Evolutionary conservation across 2,888 invertebrate genomes (phyloP).

Genomic region (Tridacna gigas): DNA sequence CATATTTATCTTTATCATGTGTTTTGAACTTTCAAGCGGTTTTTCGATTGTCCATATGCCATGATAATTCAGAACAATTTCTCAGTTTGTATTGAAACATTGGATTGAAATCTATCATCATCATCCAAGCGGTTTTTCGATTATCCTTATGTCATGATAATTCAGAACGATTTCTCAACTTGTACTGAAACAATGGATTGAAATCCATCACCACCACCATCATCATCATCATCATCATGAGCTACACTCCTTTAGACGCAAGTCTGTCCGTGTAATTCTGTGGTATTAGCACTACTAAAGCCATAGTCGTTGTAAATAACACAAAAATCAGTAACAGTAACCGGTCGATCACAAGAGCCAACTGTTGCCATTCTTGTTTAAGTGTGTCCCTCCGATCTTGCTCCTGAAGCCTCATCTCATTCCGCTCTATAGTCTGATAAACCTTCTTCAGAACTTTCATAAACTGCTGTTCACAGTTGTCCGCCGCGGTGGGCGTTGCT

Average conservation of each 20-base stretch:
- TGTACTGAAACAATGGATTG: too few relatives aligned
- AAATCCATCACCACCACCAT: too few relatives aligned
- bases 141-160: too few relatives aligned
- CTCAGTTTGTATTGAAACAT: too few relatives aligned
- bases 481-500: conserved; percentile 56
- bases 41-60: too few relatives aligned
- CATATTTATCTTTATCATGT: too few relatives aligned
- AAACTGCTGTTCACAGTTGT: conserved; percentile 88
- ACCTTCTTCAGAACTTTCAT: conserved; percentile 89
- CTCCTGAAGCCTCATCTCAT: conserved; percentile 91
- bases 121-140: too few relatives aligned
- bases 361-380: conserved; percentile 91
- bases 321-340: conserved; percentile 86
- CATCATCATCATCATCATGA: neutral
- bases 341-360: conserved; percentile 92
- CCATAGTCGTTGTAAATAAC: conserved; percentile 67
- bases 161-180: too few relatives aligned
- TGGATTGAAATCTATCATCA: too few relatives aligned
- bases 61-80: too few relatives aligned
- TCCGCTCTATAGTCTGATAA: conserved; percentile 91
- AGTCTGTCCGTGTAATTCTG: conserved; percentile 36
- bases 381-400: conserved; percentile 92
- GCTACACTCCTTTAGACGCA: conserved; percentile 2
- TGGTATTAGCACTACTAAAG: conserved; percentile 67
- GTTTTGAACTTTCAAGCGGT: too few relatives aligned